Base-by-base conservation (phyloP, 2,888 invertebrate genomes). In the Andrena trimmerana region DNA sequence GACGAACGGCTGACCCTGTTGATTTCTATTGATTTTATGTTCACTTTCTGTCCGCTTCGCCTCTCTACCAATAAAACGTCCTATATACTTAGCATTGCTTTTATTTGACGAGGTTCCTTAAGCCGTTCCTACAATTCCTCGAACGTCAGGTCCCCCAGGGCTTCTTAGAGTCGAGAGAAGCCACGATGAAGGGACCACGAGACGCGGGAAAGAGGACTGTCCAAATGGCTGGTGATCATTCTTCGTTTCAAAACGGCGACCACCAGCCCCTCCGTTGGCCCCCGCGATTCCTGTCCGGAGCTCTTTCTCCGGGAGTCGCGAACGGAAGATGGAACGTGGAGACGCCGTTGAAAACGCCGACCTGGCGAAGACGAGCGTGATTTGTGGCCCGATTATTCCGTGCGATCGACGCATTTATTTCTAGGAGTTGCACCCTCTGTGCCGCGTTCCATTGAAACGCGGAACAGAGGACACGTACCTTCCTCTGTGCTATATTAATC, bases 331-430 rank as follows among this genome's bases (percentile, higher is more conserved):
- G 65, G 36, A 84, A 65, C 73, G 66, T 24, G 36, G 68, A 65
- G 31, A 65, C 76, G 66, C 60, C 65, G 82, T 29, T 84, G 86
- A 84, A 86, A 86, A 86, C 68, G 75, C 57, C 77, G 54, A 57
- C 16, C 42, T 42, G 42, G 54, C 76, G 81, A 60, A 72, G 79
- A 80, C 77, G 63, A 67, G 69, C 77, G 73, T 86, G 86, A 86
- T 86, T 86, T 86, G 84, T 86, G 75, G 65, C 62, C 16, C 80
- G 82, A 75, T 86, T 86, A 86, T 85, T 80, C 85, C 78, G 72
- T 60, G 73, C 73, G 79, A 86, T 85, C 75, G 87, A 36, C 73
- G 67, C 81, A 87, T 85, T 85, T 86, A 87, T 82, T 83, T 82
- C 78, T 66, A 79, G 57, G 68, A 74, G 76, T 42, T 33, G 13